phyloP scores from a whole-genome alignment of 2,113 vertebrate species.

The Podiceps cristatus region DNA sequence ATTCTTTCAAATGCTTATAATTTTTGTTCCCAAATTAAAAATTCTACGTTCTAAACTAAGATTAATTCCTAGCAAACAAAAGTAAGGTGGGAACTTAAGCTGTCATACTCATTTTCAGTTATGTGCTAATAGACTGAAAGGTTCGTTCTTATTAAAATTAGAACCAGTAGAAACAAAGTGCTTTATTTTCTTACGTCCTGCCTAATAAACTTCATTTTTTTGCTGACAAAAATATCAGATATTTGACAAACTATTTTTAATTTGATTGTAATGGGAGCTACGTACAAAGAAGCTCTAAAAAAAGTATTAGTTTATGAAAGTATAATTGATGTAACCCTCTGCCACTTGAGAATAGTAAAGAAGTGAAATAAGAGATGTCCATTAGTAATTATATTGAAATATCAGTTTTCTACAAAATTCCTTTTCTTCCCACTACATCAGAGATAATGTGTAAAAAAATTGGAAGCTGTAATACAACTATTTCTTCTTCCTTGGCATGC shows the following conservation, averaged over 20 bases:
- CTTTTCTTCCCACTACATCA: not conserved
- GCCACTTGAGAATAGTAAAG: not conserved
- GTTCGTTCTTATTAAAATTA: not conserved
- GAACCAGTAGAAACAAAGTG: not conserved
- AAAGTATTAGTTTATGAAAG: not conserved
- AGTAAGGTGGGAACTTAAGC: not conserved
- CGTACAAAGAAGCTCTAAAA: not conserved
- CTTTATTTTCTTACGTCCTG: not conserved
- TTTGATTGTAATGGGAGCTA: not conserved
- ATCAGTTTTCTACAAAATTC: not conserved
- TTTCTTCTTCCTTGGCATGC: not conserved
- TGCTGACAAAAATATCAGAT: not conserved
- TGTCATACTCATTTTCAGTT: not conserved
- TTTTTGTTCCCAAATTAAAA: constrained; percentile 1
- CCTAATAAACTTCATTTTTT: not conserved
- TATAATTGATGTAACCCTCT: not conserved
- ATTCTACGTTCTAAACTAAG: not conserved
- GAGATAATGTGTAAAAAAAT: not conserved
- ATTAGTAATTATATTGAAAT: not conserved
- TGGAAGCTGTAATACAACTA: not conserved
- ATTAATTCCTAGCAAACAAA: constrained; percentile 12
- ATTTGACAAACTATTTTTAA: not conserved
- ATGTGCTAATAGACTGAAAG: not conserved
- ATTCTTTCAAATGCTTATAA: not conserved
- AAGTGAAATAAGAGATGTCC: not conserved